These are phyloP conservation scores for Hemicordylus capensis DNA, from an alignment of 2,113 vertebrate species.

Conservation along the genomic window DNA sequence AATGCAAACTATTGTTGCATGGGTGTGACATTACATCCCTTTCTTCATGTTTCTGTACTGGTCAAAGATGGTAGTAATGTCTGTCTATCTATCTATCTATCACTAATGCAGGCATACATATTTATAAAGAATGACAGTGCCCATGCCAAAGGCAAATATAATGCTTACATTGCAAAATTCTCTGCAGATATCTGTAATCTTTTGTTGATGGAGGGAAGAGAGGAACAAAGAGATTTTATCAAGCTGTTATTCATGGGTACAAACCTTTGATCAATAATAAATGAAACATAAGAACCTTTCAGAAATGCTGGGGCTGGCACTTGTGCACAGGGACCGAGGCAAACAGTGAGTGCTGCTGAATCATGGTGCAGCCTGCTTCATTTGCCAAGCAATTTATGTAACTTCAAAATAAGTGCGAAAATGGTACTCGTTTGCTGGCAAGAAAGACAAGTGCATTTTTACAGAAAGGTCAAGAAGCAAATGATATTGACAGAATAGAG, in stretches of 20 bases:
- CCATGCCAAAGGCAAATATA: background rate
- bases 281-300: slow-evolving; percentile 57
- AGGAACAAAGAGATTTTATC: slow-evolving; percentile 33
- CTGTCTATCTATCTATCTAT: no score
- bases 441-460: slow-evolving; percentile 38
- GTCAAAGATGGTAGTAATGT: no score
- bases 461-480: slow-evolving; percentile 11
- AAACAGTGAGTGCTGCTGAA: slow-evolving; percentile 43
- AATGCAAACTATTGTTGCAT: no score
- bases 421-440: background rate
- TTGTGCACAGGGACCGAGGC: slow-evolving; percentile 31
- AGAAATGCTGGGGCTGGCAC: slow-evolving; percentile 54
- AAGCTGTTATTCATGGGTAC: slow-evolving; percentile 56
- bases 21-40: no score
- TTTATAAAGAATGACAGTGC: background rate
- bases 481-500: slow-evolving; percentile 14
- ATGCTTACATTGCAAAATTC: slow-evolving; percentile 43
- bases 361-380: slow-evolving; percentile 46
- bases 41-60: no score
- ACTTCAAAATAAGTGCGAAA: slow-evolving; percentile 39
- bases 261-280: slow-evolving; percentile 46
- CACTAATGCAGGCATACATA: background rate
- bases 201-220: slow-evolving; percentile 51
- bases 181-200: slow-evolving; percentile 11
- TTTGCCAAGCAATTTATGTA: slow-evolving; percentile 52